Base-by-base conservation (phyloP, 2,113 vertebrate species). In the Crotalus viridis region DNA sequence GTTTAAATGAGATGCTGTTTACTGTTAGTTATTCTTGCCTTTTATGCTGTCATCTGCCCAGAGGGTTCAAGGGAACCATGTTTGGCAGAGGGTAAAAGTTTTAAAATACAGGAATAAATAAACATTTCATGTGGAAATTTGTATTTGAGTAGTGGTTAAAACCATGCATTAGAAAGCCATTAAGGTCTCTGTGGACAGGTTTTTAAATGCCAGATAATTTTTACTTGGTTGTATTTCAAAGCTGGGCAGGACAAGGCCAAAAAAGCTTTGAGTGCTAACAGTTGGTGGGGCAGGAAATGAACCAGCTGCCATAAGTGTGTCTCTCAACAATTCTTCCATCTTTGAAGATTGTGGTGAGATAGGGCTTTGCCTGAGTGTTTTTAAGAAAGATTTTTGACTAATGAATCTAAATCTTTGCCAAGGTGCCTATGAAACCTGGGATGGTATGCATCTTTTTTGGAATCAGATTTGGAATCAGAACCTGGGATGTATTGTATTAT, bases 101-200 rank as follows among this genome's bases (percentile, higher is more conserved):
- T 86, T 59, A 91, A 91, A 91, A 85, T 85, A n/a, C n/a, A 90
- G 48, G 64, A 59, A 91, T 48, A 59, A 91, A n/a, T 91, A 59
- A 86, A 59, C 39, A 57, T 59, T 86, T 86, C 74, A 54, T 54
- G 52, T 56, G 6, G 90, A 43, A 81, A 85, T 85, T 91, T 81
- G 56, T 86, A 43, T 12, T 43, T 91, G 74, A 48, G 39, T 81
- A 81, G 74, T 85, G 12, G 54, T 91, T 85, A 85, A 91, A 55
- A 55, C 90, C 55, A 91, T 86, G 90, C 24, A 51, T 57, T 86
- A 46, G 81, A 86, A 86, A 91, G 54, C 28, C 90, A 55, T 91
- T 86, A 91, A 24, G 17, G 24, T 48, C 54, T 57, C 39, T 19
- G 10, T 33, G 39, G 81, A 55, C 51, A 43, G 33, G 22, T 43